A percentile compares a stretch with the other conserved stretches of the same genome.
phyloP scores from a whole-genome alignment of 2,888 invertebrate species.

The Girardia tigrina region DNA sequence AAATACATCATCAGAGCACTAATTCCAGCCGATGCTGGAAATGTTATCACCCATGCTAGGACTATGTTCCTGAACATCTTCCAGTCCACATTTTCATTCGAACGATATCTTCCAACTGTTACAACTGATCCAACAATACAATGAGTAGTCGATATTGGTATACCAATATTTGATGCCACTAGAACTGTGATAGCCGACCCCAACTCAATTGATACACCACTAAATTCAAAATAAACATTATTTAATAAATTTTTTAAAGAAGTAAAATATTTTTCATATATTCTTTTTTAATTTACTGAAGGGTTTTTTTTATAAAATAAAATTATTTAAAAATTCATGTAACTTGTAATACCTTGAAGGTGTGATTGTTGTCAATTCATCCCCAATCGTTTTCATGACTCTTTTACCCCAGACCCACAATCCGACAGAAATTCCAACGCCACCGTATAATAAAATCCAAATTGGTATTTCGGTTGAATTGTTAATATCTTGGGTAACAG shows the following conservation, averaged over 20 bases:
- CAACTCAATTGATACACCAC: slow-evolving; percentile 85
- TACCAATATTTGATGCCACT: slow-evolving; percentile 82
- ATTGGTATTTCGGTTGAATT: slow-evolving; percentile 64
- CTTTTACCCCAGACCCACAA: slow-evolving; percentile 88
- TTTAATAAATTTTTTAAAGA: too few relatives aligned
- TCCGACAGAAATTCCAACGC: slow-evolving; percentile 82
- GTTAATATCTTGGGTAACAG: slow-evolving; percentile 53
- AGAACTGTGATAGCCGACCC: slow-evolving; percentile 90
- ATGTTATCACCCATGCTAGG: slow-evolving; percentile 89
- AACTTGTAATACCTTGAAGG: slow-evolving; percentile 89
- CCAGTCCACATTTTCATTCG: slow-evolving; percentile 52
- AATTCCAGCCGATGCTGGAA: slow-evolving; percentile 75
- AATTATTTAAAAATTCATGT: too few relatives aligned
- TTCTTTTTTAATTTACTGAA: too few relatives aligned
- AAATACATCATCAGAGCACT: slow-evolving; percentile 73
- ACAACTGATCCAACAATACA: slow-evolving; percentile 99
- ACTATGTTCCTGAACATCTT: slow-evolving; percentile 67
- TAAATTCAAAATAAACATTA: too few relatives aligned
- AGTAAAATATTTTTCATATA: too few relatives aligned
- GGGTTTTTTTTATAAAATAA: too few relatives aligned
- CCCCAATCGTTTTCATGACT: slow-evolving; percentile 89
- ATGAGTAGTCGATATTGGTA: slow-evolving; percentile 93
- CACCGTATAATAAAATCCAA: slow-evolving; percentile 79
- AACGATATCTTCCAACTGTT: slow-evolving; percentile 58
- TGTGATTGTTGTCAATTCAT: slow-evolving; percentile 87